phyloP scores from a whole-genome alignment of 2,113 vertebrate species.

The Plecturocebus donacophilus region DNA sequence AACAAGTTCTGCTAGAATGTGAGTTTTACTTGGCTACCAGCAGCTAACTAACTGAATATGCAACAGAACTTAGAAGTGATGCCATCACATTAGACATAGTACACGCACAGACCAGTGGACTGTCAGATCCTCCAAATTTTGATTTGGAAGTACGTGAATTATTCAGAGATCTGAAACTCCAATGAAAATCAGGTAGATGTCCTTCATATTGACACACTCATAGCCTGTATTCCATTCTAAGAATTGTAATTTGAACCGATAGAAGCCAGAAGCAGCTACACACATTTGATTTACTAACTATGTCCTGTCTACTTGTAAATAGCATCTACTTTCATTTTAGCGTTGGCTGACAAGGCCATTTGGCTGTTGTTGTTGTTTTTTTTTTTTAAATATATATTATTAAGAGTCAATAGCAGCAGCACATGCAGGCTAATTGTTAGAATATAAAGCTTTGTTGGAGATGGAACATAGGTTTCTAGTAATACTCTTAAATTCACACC shows the following conservation, averaged over 20 bases:
- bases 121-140: slow-evolving; percentile 9
- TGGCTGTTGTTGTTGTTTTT: too few species aligned
- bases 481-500: background rate
- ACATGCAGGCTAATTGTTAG: slow-evolving; percentile 54
- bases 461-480: slow-evolving; percentile 41
- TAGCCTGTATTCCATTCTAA: slow-evolving; percentile 55
- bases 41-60: slow-evolving; percentile 14
- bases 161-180: slow-evolving; percentile 3
- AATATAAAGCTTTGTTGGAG: slow-evolving; percentile 54
- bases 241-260: slow-evolving; percentile 63
- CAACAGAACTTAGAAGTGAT: background rate
- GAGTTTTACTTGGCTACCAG: slow-evolving; percentile 38
- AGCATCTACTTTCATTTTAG: slow-evolving; percentile 72
- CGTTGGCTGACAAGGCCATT: background rate
- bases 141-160: slow-evolving; percentile 12
- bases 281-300: slow-evolving; percentile 62
- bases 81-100: background rate
- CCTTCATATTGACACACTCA: background rate
- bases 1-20: background rate
- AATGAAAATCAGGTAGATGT: background rate
- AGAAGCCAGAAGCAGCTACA: slow-evolving; percentile 62
- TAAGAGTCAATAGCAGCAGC: slow-evolving; percentile 52
- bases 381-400: background rate
- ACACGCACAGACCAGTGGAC: background rate
- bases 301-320: slow-evolving; percentile 59